phyloP scores from a whole-genome alignment of 2,797 vertebrate genomes.

The Ispidina lecontei region DNA sequence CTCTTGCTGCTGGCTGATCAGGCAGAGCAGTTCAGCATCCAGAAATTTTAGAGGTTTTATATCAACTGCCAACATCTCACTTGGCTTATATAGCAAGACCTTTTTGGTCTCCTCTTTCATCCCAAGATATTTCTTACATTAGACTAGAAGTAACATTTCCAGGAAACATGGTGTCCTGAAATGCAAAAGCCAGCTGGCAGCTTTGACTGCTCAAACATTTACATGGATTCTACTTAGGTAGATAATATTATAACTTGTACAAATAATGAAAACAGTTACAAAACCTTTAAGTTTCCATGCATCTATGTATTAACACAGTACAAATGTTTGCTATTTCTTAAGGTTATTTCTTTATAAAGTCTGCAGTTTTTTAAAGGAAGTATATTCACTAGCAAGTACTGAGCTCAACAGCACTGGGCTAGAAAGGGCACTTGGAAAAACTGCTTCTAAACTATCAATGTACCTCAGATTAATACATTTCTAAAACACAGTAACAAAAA shows the following conservation, averaged over 20 bases:
- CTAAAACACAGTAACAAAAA: not conserved
- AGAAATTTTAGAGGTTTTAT: constrained; percentile 69
- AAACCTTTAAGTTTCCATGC: constrained; percentile 42
- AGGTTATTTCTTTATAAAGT: constrained; percentile 12
- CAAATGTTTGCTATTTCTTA: constrained; percentile 17
- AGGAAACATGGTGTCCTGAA: constrained; percentile 56
- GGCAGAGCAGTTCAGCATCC: constrained; percentile 54
- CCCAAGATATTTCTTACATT: constrained; percentile 67
- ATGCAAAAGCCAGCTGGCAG: constrained; percentile 56
- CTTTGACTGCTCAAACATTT: constrained; percentile 3
- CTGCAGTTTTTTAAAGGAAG: not conserved
- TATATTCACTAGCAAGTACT: not conserved
- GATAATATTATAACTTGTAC: constrained; percentile 49
- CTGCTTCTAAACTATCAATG: not conserved
- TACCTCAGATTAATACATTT: not conserved
- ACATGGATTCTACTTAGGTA: constrained; percentile 39
- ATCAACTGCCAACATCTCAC: constrained; percentile 62
- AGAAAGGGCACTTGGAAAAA: not conserved
- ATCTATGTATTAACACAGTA: not conserved
- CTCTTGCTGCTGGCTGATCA: constrained; percentile 38
- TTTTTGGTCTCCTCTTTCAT: constrained; percentile 59
- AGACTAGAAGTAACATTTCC: constrained; percentile 65
- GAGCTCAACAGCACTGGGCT: not conserved
- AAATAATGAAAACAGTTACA: constrained; percentile 33
- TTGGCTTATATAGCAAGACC: constrained; percentile 57